A percentile compares a stretch with the other conserved stretches of the same genome.
Conservation (phyloP, 2,113 vertebrate genomes). For the Catharus bicknelli region DNA sequence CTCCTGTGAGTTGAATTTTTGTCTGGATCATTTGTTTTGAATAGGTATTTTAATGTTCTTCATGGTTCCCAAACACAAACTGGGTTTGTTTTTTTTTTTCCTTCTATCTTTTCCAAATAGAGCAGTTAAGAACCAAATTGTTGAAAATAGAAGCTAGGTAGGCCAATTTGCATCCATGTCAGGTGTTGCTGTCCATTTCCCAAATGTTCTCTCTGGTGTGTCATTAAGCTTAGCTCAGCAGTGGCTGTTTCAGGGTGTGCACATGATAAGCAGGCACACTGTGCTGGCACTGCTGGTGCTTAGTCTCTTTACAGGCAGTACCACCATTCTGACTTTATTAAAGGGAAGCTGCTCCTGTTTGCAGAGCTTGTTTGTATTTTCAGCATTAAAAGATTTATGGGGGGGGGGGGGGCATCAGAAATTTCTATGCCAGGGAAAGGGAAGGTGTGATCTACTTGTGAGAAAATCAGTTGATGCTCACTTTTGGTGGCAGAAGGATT, state of each 20-base stretch:
- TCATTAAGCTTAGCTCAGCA: neutral
- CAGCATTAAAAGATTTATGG: neutral
- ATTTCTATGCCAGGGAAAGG: neutral
- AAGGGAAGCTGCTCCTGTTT: neutral
- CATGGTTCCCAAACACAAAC: neutral
- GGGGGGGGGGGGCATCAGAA: neutral
- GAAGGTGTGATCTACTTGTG: neutral
- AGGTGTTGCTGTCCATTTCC: neutral
- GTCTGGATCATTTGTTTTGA: neutral
- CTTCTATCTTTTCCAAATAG: neutral
- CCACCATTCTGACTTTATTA: neutral
- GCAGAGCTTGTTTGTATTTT: neutral
- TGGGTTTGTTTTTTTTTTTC: accelerated
- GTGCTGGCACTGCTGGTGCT: neutral
- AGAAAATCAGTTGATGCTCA: neutral
- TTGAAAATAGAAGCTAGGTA: neutral
- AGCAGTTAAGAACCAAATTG: neutral
- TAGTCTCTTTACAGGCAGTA: neutral
- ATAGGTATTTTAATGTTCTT: neutral
- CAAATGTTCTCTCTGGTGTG: neutral
- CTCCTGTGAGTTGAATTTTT: neutral
- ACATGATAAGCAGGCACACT: neutral
- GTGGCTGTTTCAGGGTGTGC: neutral
- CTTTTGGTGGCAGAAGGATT: accelerated
- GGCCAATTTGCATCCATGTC: neutral